phyloP scores from a whole-genome alignment of 2,888 invertebrate species.

The Hymenopus coronatus region DNA sequence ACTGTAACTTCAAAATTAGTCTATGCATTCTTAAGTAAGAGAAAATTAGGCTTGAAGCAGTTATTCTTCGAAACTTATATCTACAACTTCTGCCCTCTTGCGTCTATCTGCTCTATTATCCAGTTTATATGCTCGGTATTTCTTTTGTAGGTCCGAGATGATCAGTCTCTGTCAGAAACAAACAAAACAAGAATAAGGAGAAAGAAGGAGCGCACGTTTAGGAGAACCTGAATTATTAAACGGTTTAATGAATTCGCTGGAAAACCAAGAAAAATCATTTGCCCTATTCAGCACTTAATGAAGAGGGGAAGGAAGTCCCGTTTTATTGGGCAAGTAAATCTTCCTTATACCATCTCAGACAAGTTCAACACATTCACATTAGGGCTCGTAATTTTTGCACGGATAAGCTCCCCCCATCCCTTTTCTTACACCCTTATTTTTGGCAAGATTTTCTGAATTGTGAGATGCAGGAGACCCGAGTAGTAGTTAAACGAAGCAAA shows the following conservation, averaged over 20 bases:
- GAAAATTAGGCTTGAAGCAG: no score
- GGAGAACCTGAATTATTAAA: neutral
- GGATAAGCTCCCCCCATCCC: neutral
- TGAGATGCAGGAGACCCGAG: neutral
- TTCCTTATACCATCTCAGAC: neutral
- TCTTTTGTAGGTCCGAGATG: neutral
- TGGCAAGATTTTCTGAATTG: neutral
- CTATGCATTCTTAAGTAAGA: no score
- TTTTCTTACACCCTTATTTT: neutral
- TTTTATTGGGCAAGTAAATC: constrained; percentile 5
- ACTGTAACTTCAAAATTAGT: no score
- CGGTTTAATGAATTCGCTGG: neutral
- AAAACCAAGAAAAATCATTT: neutral
- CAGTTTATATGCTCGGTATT: neutral
- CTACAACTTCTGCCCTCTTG: no score
- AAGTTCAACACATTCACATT: neutral
- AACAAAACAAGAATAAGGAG: neutral
- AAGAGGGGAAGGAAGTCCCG: neutral
- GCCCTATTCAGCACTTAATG: neutral
- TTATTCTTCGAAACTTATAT: no score
- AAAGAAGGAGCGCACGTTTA: neutral
- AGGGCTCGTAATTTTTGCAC: neutral
- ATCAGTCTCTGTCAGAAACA: neutral
- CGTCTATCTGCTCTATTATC: no score
- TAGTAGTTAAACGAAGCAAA: constrained; percentile 7